Percentiles rank a stretch among this genome's conserved stretches.
Conservation (phyloP, 2,113 vertebrate genomes). For the Lynx canadensis region DNA sequence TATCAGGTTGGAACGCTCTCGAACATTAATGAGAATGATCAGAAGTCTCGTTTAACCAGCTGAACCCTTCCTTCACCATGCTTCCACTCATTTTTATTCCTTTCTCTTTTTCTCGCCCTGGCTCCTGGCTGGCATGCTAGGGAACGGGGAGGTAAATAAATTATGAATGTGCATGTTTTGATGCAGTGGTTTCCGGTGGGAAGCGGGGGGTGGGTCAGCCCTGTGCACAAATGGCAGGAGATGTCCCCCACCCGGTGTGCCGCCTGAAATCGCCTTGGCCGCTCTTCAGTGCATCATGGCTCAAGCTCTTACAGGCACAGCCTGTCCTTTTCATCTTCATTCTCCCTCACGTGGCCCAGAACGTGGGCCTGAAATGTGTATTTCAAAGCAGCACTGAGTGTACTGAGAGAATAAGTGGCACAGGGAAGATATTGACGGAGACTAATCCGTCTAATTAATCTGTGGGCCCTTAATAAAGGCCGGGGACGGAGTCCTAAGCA, state of each 20-base stretch:
- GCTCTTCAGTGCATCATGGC: not conserved
- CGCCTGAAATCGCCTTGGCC: not conserved
- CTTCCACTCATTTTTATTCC: constrained; percentile 80
- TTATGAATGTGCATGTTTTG: constrained; percentile 80
- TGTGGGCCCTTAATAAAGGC: not conserved
- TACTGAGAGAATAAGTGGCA: not conserved
- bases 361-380: not conserved
- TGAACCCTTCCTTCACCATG: constrained; percentile 67
- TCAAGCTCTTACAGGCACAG: not conserved
- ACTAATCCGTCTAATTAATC: not conserved
- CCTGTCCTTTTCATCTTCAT: not conserved
- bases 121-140: constrained; percentile 81
- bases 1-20: constrained; percentile 61
- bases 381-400: not conserved
- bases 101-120: constrained; percentile 81
- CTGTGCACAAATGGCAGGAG: not conserved
- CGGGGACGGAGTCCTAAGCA: not conserved
- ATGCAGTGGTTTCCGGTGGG: constrained; percentile 27
- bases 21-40: constrained; percentile 63
- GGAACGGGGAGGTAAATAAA: constrained; percentile 84
- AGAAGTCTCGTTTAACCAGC: constrained; percentile 67
- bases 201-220: not conserved
- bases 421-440: not conserved
- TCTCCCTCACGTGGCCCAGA: not conserved
- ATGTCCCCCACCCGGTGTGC: not conserved